Conservation (phyloP, 2,113 vertebrate genomes). For the Athene cunicularia region DNA sequence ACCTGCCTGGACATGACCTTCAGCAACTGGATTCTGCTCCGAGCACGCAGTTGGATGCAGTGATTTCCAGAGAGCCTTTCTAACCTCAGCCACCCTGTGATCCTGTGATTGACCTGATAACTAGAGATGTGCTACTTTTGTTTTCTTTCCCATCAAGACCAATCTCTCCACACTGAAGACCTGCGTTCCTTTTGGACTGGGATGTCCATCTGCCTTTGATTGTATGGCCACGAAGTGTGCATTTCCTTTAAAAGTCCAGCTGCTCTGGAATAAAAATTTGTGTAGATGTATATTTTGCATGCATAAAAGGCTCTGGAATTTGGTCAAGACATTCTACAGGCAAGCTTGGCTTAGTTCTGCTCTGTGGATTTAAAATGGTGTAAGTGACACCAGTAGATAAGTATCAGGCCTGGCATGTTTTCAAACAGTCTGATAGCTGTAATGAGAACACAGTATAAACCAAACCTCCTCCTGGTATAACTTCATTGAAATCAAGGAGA, state of each 20-base stretch:
- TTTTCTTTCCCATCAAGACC: background rate
- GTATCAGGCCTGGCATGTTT: constrained; percentile 13
- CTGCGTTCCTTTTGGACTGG: background rate
- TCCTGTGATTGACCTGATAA: background rate
- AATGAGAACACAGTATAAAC: background rate
- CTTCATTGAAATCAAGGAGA: background rate
- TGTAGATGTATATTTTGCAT: background rate
- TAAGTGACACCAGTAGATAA: background rate
- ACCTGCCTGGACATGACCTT: accelerated
- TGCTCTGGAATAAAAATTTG: background rate
- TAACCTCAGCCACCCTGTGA: background rate
- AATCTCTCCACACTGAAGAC: background rate
- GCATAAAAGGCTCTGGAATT: background rate
- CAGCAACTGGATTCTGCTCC: background rate
- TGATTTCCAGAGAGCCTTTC: background rate
- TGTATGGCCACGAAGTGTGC: background rate
- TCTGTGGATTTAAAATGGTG: background rate
- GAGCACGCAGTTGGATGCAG: accelerated
- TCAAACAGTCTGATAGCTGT: background rate
- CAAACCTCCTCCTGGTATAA: background rate
- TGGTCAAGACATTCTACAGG: background rate
- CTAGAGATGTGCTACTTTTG: accelerated
- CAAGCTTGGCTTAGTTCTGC: background rate
- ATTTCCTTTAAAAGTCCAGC: background rate
- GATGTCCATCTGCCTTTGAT: background rate